Evolutionary conservation across 2,797 vertebrate species (phyloP).

Genomic region (Cyclura pinguis): DNA sequence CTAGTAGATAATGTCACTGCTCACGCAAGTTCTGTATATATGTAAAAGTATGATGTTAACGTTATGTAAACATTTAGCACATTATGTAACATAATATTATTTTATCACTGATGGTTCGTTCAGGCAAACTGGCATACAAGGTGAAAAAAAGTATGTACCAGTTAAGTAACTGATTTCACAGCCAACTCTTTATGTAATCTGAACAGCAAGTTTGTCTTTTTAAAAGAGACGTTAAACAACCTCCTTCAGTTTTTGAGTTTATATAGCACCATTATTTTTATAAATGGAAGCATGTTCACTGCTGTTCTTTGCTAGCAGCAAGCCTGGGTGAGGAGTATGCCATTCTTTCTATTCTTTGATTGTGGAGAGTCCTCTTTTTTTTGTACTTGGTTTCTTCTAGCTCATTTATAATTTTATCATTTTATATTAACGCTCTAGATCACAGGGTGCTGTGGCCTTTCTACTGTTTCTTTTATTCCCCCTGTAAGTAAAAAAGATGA

Average conservation of each 20-base stretch:
- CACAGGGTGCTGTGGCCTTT: neutral
- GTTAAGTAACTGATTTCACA: neutral
- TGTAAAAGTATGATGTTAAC: neutral
- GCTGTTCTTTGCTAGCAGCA: neutral
- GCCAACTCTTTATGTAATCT: neutral
- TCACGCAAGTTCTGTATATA: neutral
- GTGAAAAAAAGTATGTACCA: neutral
- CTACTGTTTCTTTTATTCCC: neutral
- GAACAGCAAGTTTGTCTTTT: neutral
- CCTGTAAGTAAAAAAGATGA: neutral
- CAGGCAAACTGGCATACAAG: neutral
- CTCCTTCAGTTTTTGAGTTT: neutral
- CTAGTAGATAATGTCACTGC: no score
- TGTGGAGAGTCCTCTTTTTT: neutral
- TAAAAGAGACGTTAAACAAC: neutral
- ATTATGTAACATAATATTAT: constrained; percentile 1
- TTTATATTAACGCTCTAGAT: neutral
- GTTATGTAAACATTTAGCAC: neutral
- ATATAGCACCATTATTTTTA: neutral
- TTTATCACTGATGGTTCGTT: neutral
- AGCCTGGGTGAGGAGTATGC: neutral
- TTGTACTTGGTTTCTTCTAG: neutral
- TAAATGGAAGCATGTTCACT: neutral
- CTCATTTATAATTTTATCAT: neutral
- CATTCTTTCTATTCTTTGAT: neutral